These are phyloP conservation scores for Diprion similis DNA, from an alignment of 1,140 invertebrate species.

Conservation along the genomic window DNA sequence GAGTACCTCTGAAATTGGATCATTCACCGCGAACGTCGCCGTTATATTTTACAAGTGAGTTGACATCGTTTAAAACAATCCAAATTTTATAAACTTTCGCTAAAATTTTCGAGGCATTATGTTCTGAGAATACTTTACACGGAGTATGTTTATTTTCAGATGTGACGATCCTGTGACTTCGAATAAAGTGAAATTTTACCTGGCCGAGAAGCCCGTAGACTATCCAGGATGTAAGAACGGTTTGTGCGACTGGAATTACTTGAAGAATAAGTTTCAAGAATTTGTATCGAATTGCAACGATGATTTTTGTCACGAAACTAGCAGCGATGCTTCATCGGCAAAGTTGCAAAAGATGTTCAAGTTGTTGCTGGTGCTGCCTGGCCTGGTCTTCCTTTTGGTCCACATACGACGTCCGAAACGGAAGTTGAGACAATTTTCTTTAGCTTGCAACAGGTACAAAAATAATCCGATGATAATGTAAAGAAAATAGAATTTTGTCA, in stretches of 20 bases:
- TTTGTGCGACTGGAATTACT: slow-evolving; percentile 30
- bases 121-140: too few relatives aligned
- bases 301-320: slow-evolving; percentile 45
- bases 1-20: slow-evolving; percentile 52
- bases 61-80: background rate
- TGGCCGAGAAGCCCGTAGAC: slow-evolving; percentile 26
- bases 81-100: too few relatives aligned
- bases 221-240: slow-evolving; percentile 30
- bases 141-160: slow-evolving; percentile 16
- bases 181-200: slow-evolving; percentile 30
- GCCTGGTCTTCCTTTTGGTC: too few relatives aligned
- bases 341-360: too few relatives aligned
- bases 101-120: too few relatives aligned
- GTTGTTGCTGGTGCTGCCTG: too few relatives aligned
- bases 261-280: slow-evolving; percentile 23
- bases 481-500: too few relatives aligned
- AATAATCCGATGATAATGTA: too few relatives aligned
- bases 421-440: too few relatives aligned
- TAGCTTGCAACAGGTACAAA: too few relatives aligned
- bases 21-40: slow-evolving; percentile 60
- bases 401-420: too few relatives aligned
- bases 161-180: slow-evolving; percentile 15
- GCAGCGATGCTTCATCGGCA: too few relatives aligned
- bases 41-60: slow-evolving; percentile 53
- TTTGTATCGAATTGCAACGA: slow-evolving; percentile 36